Evolutionary conservation across 2,113 vertebrate species (phyloP).

Genomic region (Fulmarus glacialis): DNA sequence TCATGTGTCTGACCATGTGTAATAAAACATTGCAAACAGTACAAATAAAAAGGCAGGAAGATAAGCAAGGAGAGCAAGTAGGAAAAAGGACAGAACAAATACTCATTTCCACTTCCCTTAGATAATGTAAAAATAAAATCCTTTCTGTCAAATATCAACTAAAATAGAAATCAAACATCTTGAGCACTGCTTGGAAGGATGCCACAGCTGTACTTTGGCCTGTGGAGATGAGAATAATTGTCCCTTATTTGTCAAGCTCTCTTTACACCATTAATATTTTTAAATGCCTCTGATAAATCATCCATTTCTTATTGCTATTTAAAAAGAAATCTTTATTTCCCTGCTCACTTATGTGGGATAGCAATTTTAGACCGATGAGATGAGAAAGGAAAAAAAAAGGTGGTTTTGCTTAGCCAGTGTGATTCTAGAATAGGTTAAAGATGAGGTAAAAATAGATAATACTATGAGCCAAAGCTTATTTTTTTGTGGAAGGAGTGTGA

Average conservation of each 20-base stretch:
- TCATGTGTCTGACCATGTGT: background rate
- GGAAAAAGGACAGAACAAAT: background rate
- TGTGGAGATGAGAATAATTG: background rate
- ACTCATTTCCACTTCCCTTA: background rate
- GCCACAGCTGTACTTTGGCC: conserved; percentile 32
- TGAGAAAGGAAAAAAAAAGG: background rate
- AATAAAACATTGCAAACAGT: background rate
- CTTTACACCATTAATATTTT: conserved; percentile 44
- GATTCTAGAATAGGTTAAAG: conserved; percentile 13
- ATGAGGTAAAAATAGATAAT: conserved; percentile 15
- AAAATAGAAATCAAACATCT: conserved; percentile 34
- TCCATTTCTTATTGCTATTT: background rate
- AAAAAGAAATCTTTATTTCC: background rate
- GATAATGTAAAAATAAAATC: conserved; percentile 26
- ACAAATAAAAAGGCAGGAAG: background rate
- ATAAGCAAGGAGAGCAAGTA: background rate
- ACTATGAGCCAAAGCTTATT: background rate
- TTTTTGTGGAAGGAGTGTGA: background rate
- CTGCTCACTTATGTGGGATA: background rate
- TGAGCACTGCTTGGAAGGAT: conserved; percentile 1
- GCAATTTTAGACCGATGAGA: background rate
- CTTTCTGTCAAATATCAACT: conserved; percentile 29
- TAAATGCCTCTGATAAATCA: conserved; percentile 8
- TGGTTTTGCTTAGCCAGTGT: background rate
- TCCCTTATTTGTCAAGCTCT: conserved; percentile 11